Conservation (phyloP, 2,888 invertebrate species). For the Neoitamus cyanurus region DNA sequence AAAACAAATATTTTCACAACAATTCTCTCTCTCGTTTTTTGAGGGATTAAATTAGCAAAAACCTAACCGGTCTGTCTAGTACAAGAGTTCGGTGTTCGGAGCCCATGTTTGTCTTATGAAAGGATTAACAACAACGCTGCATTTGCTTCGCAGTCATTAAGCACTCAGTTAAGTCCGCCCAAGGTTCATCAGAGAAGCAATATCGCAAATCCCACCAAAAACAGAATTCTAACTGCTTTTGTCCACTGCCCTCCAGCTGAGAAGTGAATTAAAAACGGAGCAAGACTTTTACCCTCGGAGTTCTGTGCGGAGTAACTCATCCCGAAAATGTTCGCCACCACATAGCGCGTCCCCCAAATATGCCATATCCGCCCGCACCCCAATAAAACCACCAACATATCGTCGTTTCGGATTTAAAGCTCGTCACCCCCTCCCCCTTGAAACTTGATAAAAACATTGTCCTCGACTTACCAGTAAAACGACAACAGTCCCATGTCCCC, state of each 20-base stretch:
- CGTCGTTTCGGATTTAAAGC: slow-evolving; percentile 24
- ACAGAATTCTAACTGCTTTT: background rate
- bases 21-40: no score
- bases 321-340: background rate
- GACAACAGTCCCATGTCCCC: background rate
- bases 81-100: no score
- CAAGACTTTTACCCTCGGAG: background rate
- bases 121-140: no score
- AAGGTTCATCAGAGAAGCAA: background rate
- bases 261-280: slow-evolving; percentile 20
- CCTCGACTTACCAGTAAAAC: background rate
- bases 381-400: slow-evolving; percentile 13
- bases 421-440: background rate
- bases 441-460: slow-evolving; percentile 34
- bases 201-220: background rate
- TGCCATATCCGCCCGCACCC: background rate
- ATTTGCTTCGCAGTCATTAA: background rate
- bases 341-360: background rate
- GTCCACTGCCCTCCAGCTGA: slow-evolving; percentile 20
- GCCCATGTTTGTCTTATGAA: no score
- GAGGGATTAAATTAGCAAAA: no score
- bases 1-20: no score
- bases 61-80: no score
- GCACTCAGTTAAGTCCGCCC: background rate
- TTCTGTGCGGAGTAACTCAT: background rate